Conservation (phyloP, 35 echinoderm and acorn worm genomes). For the Ophiothrix spiculata region DNA sequence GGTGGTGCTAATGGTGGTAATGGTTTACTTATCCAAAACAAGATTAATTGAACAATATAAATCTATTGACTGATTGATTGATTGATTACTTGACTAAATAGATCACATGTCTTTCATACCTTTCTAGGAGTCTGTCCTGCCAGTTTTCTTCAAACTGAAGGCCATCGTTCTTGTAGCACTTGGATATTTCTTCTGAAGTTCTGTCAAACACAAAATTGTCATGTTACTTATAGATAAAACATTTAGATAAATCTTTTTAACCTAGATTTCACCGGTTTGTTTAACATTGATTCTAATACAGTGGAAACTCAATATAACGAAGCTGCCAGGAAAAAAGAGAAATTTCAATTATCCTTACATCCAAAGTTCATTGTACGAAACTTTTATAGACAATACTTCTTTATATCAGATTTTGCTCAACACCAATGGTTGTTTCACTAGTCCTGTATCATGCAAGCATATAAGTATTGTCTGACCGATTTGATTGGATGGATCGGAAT, state of each 20-base stretch:
- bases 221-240: not conserved
- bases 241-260: not conserved
- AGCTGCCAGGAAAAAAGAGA: not conserved
- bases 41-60: not conserved
- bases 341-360: too few relatives aligned
- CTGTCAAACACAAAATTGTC: constrained; percentile 14
- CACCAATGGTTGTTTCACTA: too few relatives aligned
- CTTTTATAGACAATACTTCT: too few relatives aligned
- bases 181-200: constrained; percentile 46
- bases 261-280: not conserved
- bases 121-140: constrained; percentile 85
- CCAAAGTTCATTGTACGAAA: too few relatives aligned
- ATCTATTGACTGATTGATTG: not conserved
- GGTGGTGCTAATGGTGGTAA: too few relatives aligned
- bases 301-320: not conserved
- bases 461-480: too few relatives aligned
- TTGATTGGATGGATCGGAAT: too few relatives aligned
- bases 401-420: too few relatives aligned
- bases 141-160: constrained; percentile 76
- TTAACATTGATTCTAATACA: not conserved
- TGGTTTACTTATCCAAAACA: not conserved
- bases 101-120: constrained; percentile 54
- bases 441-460: too few relatives aligned
- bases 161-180: constrained; percentile 72
- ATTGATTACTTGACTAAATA: not conserved